A percentile compares a stretch with the other conserved stretches of the same genome.
These are phyloP conservation scores for Pseudococcus jackbeardsleyi DNA, from an alignment of 2,888 invertebrate genomes.

Conservation along the genomic window DNA sequence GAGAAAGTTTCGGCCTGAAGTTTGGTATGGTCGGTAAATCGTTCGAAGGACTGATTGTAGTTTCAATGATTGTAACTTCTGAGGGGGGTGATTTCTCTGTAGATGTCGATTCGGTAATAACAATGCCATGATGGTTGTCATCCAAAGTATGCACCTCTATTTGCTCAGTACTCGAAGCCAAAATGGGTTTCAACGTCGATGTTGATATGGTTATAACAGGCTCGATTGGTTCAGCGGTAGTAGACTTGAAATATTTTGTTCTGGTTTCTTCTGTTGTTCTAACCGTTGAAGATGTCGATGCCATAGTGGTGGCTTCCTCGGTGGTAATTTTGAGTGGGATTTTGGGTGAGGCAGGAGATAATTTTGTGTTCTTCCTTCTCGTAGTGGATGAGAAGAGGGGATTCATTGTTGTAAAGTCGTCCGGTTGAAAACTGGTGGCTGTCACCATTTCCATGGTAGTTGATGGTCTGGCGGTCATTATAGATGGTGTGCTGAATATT, in stretches of 20 bases:
- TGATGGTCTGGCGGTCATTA: conserved; percentile 39
- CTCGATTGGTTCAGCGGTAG: background rate
- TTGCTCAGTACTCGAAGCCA: background rate
- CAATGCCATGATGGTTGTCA: background rate
- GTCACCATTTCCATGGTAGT: conserved; percentile 23
- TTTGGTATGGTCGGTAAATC: background rate
- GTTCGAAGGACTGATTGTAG: background rate
- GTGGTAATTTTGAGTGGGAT: background rate
- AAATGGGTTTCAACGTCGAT: conserved; percentile 1
- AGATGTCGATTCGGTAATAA: background rate
- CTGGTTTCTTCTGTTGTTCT: background rate
- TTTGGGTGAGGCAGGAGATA: background rate
- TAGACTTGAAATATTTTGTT: background rate
- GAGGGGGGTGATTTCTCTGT: background rate
- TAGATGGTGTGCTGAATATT: background rate
- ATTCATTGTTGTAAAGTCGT: background rate
- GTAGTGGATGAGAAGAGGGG: background rate
- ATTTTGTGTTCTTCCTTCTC: conserved; percentile 17
- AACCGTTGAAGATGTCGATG: background rate
- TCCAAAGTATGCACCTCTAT: background rate
- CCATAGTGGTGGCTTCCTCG: background rate
- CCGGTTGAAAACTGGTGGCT: background rate
- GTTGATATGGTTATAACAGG: conserved; percentile 46
- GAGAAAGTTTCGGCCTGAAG: conserved; percentile 51
- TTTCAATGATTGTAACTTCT: conserved; percentile 16